These are phyloP conservation scores for Platygyra sinensis DNA, from an alignment of 64 coral and sea anemone species.

Conservation along the genomic window DNA sequence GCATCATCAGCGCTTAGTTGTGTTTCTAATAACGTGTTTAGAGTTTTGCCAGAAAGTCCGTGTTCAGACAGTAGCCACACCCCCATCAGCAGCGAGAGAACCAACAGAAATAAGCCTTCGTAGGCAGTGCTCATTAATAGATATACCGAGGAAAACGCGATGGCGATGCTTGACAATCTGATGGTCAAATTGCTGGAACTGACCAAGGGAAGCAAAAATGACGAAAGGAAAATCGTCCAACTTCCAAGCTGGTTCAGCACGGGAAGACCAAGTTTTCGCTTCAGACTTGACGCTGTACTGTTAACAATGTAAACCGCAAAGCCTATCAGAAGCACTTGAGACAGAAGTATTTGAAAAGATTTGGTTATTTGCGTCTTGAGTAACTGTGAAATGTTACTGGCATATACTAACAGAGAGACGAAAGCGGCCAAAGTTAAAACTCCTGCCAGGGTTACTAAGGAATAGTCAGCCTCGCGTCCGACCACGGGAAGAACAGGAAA, in stretches of 20 bases:
- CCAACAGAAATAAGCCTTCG: slow-evolving; percentile 81
- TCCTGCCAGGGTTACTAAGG: slow-evolving; percentile 74
- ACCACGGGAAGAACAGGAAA: slow-evolving; percentile 95
- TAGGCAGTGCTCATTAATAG: slow-evolving; percentile 94
- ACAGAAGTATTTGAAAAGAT: slow-evolving; percentile 42
- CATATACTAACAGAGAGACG: slow-evolving; percentile 33
- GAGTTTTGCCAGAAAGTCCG: slow-evolving; percentile 68
- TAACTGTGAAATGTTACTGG: slow-evolving; percentile 11
- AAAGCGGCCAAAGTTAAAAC: slow-evolving; percentile 41
- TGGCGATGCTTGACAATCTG: slow-evolving; percentile 73
- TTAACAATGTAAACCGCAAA: slow-evolving; percentile 77
- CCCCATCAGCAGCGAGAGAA: slow-evolving; percentile 78
- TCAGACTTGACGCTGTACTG: slow-evolving; percentile 55
- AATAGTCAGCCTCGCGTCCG: slow-evolving; percentile 89
- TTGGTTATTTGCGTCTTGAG: slow-evolving; percentile 59
- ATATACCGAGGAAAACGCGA: slow-evolving; percentile 80
- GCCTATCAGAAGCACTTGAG: slow-evolving; percentile 44
- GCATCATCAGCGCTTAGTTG: slow-evolving; percentile 27
- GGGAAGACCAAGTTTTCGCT: slow-evolving; percentile 79
- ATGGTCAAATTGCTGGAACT: slow-evolving; percentile 81
- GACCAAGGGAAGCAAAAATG: slow-evolving; percentile 81
- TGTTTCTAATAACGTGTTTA: slow-evolving; percentile 62
- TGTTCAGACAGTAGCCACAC: slow-evolving; percentile 84
- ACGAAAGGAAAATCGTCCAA: slow-evolving; percentile 77
- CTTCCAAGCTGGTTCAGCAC: slow-evolving; percentile 80